Base-by-base conservation (phyloP, 2,113 vertebrate genomes). In the Mionectes macconnelli region DNA sequence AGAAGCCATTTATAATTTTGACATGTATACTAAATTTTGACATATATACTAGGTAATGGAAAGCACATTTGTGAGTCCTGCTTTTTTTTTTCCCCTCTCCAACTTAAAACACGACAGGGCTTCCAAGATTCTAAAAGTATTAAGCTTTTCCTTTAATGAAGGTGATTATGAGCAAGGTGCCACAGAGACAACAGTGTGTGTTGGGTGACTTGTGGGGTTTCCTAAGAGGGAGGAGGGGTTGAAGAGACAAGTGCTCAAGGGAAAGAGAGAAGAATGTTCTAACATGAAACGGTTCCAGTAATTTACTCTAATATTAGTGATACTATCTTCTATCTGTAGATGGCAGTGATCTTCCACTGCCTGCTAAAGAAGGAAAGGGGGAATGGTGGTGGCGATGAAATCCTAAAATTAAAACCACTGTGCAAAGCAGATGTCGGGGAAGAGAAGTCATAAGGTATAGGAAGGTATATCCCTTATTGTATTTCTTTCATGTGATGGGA, bases 281-380 rank as follows among this genome's bases (percentile, higher is more conserved):
- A 75, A 66, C 23, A 9, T 28, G 49, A 75, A 87, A 69, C 55
- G 24, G 37, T 33, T 91, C n/a, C 45, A 92, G 44, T 21, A 33
- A 24, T 67, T 86, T 74, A 20, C 44, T 83, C 25, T 49, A 44
- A 14, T 18, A 44, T 70, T 60, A 74, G 90, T 95, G 87, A 88
- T 97, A 52, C 95, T 91, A 60, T 91, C 87, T 96, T 35, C 72
- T 79, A 84, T 79, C 97, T 89, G 88, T 89, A 97, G 97, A 84
- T 95, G 97, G 97, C 97, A 96, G 94, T 97, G 95, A 97, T 87
- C 92, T 94, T 82, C 94, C 93, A 96, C 77, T 50, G 76, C 90
- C 85, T 56, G 35, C 44, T 85, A 67, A 79, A 55, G 53, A 42
- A 94, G 40, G 14, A n/a, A 66, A 40, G 14, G 35, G 16, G 20